phyloP scores from a whole-genome alignment of 1,140 invertebrate species.

The Ceratosolen solmsi region DNA sequence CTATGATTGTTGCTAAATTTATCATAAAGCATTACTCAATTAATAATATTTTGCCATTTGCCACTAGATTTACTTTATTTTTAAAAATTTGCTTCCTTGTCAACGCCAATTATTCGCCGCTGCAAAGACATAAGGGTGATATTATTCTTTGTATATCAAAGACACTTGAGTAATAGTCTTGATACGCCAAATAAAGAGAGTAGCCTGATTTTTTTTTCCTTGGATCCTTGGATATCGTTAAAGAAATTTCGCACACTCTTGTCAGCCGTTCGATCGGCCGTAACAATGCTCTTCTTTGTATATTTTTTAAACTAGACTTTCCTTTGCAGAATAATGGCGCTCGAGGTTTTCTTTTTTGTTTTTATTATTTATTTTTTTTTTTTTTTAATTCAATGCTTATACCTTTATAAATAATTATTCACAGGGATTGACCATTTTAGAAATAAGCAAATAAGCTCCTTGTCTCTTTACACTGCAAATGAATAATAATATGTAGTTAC shows the following conservation, averaged over 20 bases:
- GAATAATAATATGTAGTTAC: no score
- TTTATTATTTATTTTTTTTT: no score
- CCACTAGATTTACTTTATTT: not conserved
- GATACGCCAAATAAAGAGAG: constrained; percentile 34
- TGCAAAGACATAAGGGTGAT: constrained; percentile 32
- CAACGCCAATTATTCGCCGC: constrained; percentile 29
- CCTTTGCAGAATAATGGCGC: not conserved
- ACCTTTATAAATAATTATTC: no score
- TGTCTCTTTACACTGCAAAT: no score
- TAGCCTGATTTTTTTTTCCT: constrained; percentile 56
- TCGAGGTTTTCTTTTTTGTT: no score
- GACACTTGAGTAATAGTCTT: constrained; percentile 47
- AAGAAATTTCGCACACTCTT: constrained; percentile 67
- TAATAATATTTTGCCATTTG: constrained; percentile 27
- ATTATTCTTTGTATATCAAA: constrained; percentile 47
- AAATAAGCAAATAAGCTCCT: no score
- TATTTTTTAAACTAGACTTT: constrained; percentile 9
- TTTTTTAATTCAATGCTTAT: no score
- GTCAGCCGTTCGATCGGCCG: constrained; percentile 65
- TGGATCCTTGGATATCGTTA: constrained; percentile 63
- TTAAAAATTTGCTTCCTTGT: constrained; percentile 19
- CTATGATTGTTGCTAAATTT: constrained; percentile 21
- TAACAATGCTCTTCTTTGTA: constrained; percentile 52
- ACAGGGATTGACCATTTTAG: no score
- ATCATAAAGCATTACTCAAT: constrained; percentile 16